Conservation (phyloP, 2,797 vertebrate species). For the Melopsittacus undulatus region DNA sequence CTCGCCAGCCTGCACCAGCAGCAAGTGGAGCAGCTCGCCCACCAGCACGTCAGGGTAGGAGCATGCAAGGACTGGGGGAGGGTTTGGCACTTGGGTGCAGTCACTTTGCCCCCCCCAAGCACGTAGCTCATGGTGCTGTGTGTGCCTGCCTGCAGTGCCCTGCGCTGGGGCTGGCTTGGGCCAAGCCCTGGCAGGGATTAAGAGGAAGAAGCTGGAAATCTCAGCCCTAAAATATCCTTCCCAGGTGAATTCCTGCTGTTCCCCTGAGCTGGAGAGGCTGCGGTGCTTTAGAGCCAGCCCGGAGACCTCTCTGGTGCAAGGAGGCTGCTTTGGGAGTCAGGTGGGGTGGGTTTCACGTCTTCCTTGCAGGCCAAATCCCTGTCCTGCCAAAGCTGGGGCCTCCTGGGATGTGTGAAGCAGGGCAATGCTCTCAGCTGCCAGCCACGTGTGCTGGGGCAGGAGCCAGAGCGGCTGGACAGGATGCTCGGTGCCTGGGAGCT, state of each 20-base stretch:
- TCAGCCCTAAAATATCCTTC: not conserved
- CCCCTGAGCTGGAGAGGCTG: not conserved
- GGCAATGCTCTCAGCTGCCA: not conserved
- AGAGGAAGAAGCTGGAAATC: not conserved
- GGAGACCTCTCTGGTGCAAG: not conserved
- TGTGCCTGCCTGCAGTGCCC: not conserved
- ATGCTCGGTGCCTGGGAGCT: not conserved
- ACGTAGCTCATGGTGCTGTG: not conserved
- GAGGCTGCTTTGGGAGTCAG: not conserved
- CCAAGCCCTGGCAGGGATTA: not conserved
- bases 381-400: not conserved
- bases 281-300: not conserved
- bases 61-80: too few relatives aligned
- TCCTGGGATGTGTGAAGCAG: not conserved
- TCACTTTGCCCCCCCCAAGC: not conserved
- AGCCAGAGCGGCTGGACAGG: not conserved
- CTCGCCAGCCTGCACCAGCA: constrained; percentile 80
- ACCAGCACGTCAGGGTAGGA: constrained; percentile 66
- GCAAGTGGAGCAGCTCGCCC: constrained; percentile 70
- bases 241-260: not conserved
- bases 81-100: accelerated
- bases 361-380: not conserved
- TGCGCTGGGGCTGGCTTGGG: not conserved
- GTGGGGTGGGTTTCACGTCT: not conserved
- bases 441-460: not conserved